Evolutionary conservation across 1,140 invertebrate genomes (phyloP), one percentile per base, ranked within the genome.

Genomic region (Cecropterus lyciades): DNA sequence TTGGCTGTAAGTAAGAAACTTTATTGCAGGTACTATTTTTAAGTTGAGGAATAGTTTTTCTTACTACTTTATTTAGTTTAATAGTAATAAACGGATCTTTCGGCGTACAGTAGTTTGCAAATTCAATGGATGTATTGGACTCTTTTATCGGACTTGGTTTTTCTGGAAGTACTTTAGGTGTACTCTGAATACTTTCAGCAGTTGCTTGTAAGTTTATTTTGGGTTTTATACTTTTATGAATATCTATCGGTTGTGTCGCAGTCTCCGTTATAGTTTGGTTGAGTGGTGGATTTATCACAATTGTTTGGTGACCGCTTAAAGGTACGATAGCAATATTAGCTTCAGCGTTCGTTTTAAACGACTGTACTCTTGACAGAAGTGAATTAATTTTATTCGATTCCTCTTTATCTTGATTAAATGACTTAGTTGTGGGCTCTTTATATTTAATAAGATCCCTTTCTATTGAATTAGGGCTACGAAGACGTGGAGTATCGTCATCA

Each of bases 231-330:
- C n/a, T 30, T 24, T 30, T 53, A 43, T 51, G 53, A 0, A 30
- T 45, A 9, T 53, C 49, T 17, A 10, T 10, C 8, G 42, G 37
- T 33, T 30, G 40, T 24, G 15, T n/a, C 1, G 40, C 40, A 24
- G 10, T 43, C n/a, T 67, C 45, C 24, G 59, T 16, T 14, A 16
- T 14, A 33, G 74, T 73, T 70, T 86, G 83, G 40, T 68, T 69
- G 42, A 93, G 46, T 17, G 90, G 90, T 53, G 91, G 89, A 79
- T 93, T 80, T 52, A 92, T 86, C 43, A 93, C 84, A 67, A 93
- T 88, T n/a, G 92, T 93, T 83, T 92, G 92, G 74, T 92, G 91
- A 53, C 92, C 92, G 76, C 92, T 92, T 63, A 93, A 69, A 60
- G 92, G 92, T 42, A 93, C 78, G 46, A 93, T 87, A 37, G 91